phyloP scores from a whole-genome alignment of 2,888 invertebrate genomes.

The Polia nebulosa region DNA sequence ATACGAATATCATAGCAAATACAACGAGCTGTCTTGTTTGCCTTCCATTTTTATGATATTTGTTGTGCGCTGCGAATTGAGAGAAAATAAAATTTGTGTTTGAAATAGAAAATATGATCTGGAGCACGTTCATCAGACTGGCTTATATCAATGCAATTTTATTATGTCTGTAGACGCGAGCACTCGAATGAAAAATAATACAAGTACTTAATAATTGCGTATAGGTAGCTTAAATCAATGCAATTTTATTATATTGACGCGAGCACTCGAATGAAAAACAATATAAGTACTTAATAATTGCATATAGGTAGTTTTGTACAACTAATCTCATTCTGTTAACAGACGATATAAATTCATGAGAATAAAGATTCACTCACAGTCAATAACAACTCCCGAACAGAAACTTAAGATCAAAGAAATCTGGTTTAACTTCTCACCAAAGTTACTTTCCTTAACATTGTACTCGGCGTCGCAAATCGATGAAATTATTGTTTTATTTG shows the following conservation, averaged over 20 bases:
- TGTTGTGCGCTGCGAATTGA: conserved; percentile 73
- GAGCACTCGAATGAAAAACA: background rate
- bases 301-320: background rate
- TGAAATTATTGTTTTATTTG: conserved; percentile 78
- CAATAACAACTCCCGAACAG: conserved; percentile 39
- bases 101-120: conserved; percentile 74
- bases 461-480: conserved; percentile 65
- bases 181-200: background rate
- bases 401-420: conserved; percentile 60
- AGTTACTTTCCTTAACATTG: conserved; percentile 47
- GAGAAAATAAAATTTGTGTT: conserved; percentile 81
- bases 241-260: conserved; percentile 34
- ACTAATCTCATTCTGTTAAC: background rate
- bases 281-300: background rate
- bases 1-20: conserved; percentile 84
- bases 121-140: conserved; percentile 77
- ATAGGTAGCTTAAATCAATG: conserved; percentile 25
- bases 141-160: conserved; percentile 56
- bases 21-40: conserved; percentile 83
- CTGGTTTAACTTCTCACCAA: conserved; percentile 39
- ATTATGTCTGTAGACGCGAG: conserved; percentile 22
- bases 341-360: background rate
- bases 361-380: conserved; percentile 13
- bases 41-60: conserved; percentile 88
- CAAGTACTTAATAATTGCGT: background rate